Evolutionary conservation across 2,888 invertebrate genomes (phyloP), one percentile per base, ranked within the genome.

Genomic region (Macrophya annulata): DNA sequence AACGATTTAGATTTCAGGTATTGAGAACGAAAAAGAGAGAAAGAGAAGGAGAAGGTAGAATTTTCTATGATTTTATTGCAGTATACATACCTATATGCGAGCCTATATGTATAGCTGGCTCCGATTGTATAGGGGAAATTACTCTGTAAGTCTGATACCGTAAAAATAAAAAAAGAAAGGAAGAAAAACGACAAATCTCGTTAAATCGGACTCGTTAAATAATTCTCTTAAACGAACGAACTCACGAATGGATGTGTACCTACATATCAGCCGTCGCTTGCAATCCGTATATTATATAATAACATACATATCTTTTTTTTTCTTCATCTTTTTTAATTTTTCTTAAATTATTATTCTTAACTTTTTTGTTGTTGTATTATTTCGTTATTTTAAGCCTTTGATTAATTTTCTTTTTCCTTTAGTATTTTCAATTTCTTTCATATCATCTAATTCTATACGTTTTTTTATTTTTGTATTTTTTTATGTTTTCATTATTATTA

Each of bases 1-100:
- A 48, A 48, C 21, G 40, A 45, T 76, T n/a, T 51, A 76, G 76
- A 48, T 74, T 45, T 43, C 12, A 76, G 48, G 48, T 45, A 45
- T 9, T 10, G 12, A 82, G 48, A 81, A 65, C 17, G n/a, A 25
- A 31, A n/a, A 72, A 4, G 65, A n/a, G 72, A 12, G 79, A 25
- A 9, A 48, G 15, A 74, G 62, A 10, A 15, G 43, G 40, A 83
- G 68, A n/a, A 31, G 31, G 21, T 1, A 51, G 12, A 31, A 12
- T 51, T 48, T 48, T 10, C 15, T 2, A 48, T 59, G 40, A 59
- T 79, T 59, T 15, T 81, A 71, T 21, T n/a, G n/a, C 21, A 21
- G 9, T 62, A 62, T n/a, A 21, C 62, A 9, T n/a, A n/a, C n/a
- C n/a, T n/a, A n/a, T n/a, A n/a, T n/a, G n/a, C n/a, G n/a, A n/a